A percentile compares a stretch with the other conserved stretches of the same genome.
phyloP scores from a whole-genome alignment of 2,113 vertebrate genomes.

The Felis chaus region DNA sequence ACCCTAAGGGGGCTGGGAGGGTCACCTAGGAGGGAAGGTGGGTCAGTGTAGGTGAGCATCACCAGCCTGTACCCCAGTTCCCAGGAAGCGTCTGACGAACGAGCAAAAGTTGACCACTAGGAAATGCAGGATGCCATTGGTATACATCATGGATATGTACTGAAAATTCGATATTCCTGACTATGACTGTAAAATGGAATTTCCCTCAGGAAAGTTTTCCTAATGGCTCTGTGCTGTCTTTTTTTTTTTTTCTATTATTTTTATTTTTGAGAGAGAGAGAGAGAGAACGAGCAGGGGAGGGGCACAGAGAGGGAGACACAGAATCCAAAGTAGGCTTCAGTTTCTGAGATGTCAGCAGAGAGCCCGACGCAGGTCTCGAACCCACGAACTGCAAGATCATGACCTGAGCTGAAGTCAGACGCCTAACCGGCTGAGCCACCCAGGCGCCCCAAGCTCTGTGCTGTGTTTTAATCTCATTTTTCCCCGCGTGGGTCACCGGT shows the following conservation, averaged over 20 bases:
- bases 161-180: background rate
- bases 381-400: no score
- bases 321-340: no score
- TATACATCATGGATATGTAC: background rate
- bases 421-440: no score
- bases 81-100: fast-evolving
- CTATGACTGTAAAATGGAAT: background rate
- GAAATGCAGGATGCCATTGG: no score
- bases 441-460: no score
- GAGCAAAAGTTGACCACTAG: background rate
- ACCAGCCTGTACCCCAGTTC: background rate
- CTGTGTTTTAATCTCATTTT: background rate
- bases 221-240: fast-evolving
- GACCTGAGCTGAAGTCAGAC: no score
- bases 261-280: no score
- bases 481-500: background rate
- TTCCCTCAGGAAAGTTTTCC: background rate
- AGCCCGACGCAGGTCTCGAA: no score
- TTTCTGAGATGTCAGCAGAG: no score
- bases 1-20: background rate
- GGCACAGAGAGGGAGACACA: no score
- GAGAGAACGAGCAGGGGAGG: no score
- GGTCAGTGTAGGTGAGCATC: fast-evolving
- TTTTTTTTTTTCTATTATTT: background rate
- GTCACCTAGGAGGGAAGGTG: no score